Evolutionary conservation across 2,888 invertebrate genomes (phyloP).

Genomic region (Meiosimyza decipiens): DNA sequence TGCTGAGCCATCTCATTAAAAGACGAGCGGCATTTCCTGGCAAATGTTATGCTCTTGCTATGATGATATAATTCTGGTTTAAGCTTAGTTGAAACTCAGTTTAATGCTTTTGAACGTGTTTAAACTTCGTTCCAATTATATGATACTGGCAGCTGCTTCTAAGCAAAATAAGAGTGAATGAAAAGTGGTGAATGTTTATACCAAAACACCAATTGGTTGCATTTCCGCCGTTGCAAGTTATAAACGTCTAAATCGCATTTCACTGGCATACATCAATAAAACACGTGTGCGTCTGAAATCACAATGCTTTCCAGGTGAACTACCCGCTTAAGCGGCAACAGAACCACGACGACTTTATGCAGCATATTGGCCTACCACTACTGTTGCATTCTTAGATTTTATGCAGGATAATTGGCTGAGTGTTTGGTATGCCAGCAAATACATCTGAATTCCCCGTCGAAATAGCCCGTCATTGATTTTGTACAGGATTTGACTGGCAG

Average conservation of each 20-base stretch:
- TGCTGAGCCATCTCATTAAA: too few relatives aligned
- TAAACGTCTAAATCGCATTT: constrained; percentile 37
- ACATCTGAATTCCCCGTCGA: constrained; percentile 61
- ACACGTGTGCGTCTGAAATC: constrained; percentile 23
- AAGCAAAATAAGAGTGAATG: too few relatives aligned
- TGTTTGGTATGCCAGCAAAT: constrained; percentile 68
- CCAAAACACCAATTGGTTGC: too few relatives aligned
- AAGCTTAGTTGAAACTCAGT: too few relatives aligned
- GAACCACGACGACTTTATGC: constrained; percentile 36
- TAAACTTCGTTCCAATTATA: too few relatives aligned
- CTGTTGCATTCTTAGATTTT: constrained; percentile 79
- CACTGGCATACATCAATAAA: constrained; percentile 15
- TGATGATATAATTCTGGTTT: too few relatives aligned
- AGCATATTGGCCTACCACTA: constrained; percentile 51
- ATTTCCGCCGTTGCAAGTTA: constrained; percentile 30
- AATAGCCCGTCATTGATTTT: constrained; percentile 57
- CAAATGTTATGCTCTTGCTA: too few relatives aligned
- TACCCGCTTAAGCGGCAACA: constrained; percentile 34
- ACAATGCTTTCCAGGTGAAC: constrained; percentile 24
- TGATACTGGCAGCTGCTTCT: too few relatives aligned
- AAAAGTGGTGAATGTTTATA: too few relatives aligned
- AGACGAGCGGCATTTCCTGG: too few relatives aligned
- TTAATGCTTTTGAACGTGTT: too few relatives aligned
- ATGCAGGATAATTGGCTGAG: constrained; percentile 90
- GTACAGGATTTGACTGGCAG: constrained; percentile 51